Percentiles rank a stretch among this genome's conserved stretches.
These are phyloP conservation scores for Thera britannica DNA, from an alignment of 2,888 invertebrate species.

Conservation along the genomic window DNA sequence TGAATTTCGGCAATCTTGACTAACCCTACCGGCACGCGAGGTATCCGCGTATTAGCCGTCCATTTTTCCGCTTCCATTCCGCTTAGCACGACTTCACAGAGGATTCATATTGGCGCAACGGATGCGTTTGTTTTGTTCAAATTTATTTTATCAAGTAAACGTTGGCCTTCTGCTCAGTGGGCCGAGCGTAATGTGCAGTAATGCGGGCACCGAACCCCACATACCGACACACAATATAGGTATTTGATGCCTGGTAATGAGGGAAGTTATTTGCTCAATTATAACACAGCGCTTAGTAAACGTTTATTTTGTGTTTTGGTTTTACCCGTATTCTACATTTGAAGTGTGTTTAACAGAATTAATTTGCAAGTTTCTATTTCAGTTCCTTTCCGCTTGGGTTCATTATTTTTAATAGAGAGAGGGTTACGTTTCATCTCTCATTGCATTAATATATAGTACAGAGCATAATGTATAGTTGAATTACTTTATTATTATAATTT, in stretches of 20 bases:
- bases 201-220: conserved; percentile 64
- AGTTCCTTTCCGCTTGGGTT: neutral
- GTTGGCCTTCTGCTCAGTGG: conserved; percentile 77
- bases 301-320: conserved; percentile 50
- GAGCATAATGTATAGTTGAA: no score
- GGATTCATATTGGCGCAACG: conserved; percentile 80
- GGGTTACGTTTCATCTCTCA: neutral
- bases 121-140: conserved; percentile 83
- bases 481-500: no score
- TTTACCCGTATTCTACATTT: conserved; percentile 41
- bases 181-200: conserved; percentile 71
- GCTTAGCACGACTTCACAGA: conserved; percentile 81
- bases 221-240: conserved; percentile 48
- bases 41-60: conserved; percentile 80
- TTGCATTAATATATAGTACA: no score
- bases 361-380: conserved; percentile 17
- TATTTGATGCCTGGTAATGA: conserved; percentile 72
- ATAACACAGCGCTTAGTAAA: conserved; percentile 63
- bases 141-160: conserved; percentile 85
- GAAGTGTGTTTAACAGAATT: conserved; percentile 30
- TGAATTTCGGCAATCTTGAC: conserved; percentile 41
- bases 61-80: conserved; percentile 82
- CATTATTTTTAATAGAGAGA: neutral
- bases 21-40: conserved; percentile 62
- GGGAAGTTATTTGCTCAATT: conserved; percentile 75